Conservation (phyloP, 1,140 invertebrate species). For the Phymorhynchus buccinoides region DNA sequence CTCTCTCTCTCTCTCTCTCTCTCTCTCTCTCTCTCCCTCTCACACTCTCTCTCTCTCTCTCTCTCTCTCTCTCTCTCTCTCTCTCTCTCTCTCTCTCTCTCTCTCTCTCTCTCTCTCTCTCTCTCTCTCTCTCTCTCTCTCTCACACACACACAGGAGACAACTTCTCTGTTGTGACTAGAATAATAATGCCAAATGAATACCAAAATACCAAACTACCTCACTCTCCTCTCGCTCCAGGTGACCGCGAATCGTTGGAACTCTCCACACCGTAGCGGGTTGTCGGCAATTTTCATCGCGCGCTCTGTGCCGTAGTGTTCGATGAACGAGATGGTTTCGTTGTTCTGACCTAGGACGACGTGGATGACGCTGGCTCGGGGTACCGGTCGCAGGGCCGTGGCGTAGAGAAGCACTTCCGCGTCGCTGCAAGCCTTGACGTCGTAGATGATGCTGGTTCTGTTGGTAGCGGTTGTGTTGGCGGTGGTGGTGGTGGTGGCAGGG, state of each 20-base stretch:
- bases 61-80: too few species aligned
- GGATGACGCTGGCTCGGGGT: background rate
- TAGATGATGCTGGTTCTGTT: conserved; percentile 11
- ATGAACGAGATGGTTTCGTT: background rate
- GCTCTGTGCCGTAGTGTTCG: too few species aligned
- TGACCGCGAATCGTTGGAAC: background rate
- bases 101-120: too few species aligned
- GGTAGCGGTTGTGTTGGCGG: too few species aligned
- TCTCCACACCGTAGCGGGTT: background rate
- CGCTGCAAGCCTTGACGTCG: background rate
- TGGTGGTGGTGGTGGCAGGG: background rate
- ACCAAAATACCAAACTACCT: background rate
- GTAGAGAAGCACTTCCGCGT: background rate
- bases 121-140: too few species aligned
- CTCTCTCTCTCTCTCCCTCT: too few species aligned
- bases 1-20: too few species aligned
- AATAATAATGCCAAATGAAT: too few species aligned
- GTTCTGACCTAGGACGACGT: background rate
- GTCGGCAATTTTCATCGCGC: background rate
- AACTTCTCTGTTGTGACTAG: too few species aligned
- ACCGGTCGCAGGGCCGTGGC: background rate
- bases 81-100: too few species aligned
- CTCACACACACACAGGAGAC: too few species aligned
- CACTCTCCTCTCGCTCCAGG: background rate
- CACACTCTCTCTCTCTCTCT: too few species aligned